A percentile compares a stretch with the other conserved stretches of the same genome.
phyloP scores from a whole-genome alignment of 2,113 vertebrate genomes.

The Pogonocichla stellata region DNA sequence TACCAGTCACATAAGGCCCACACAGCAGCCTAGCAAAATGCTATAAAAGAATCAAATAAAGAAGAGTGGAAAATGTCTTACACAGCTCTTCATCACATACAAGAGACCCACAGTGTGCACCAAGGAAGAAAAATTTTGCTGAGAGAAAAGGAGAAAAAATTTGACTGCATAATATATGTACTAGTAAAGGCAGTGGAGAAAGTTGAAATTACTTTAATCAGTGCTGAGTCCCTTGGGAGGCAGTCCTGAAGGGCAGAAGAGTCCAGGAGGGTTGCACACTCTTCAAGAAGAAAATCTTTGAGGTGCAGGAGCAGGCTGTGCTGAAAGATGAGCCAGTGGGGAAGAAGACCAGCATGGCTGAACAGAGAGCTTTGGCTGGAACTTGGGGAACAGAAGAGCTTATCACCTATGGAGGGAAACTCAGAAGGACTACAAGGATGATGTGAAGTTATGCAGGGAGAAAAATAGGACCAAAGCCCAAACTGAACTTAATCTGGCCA shows the following conservation, averaged over 20 bases:
- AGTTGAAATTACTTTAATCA: not conserved
- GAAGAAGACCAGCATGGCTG: not conserved
- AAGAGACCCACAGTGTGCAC: not conserved
- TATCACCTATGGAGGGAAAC: not conserved
- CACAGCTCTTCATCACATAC: not conserved
- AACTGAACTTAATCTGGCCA: not conserved
- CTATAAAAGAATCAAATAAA: not conserved
- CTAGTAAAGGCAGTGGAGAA: not conserved
- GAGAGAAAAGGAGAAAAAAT: not conserved
- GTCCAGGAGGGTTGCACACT: not conserved
- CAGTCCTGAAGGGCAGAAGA: not conserved
- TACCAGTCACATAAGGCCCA: not conserved
- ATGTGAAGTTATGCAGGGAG: not conserved
- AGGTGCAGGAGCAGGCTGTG: not conserved
- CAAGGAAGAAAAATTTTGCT: not conserved
- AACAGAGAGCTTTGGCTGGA: not conserved
- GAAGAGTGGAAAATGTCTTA: not conserved
- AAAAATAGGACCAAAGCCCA: not conserved
- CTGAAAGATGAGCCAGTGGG: not conserved
- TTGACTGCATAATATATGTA: not conserved
- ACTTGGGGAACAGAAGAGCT: not conserved
- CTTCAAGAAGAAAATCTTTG: not conserved
- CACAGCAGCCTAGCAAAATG: not conserved
- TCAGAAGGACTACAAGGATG: not conserved
- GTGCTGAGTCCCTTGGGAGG: not conserved